A percentile compares a stretch with the other conserved stretches of the same genome.
Evolutionary conservation across 92 coral and sea anemone genomes (phyloP).

Genomic region (Paramuricea clavata): DNA sequence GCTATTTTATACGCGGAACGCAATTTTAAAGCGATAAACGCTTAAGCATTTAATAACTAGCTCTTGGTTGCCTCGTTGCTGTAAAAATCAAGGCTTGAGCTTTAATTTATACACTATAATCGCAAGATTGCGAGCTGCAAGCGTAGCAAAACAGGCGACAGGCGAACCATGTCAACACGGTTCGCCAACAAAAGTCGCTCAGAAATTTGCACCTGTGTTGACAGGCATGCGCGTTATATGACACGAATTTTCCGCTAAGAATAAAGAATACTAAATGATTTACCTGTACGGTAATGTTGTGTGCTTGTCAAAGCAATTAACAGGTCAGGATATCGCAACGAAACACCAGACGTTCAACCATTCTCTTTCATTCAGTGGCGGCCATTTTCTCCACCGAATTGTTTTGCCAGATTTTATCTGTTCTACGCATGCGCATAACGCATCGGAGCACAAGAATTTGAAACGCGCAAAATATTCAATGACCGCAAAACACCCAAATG

Average conservation of each 20-base stretch:
- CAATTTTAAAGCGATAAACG: not conserved
- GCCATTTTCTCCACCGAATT: slow-evolving; percentile 30
- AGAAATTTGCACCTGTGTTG: slow-evolving; percentile 31
- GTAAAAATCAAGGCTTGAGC: not conserved
- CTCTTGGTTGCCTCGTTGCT: not conserved
- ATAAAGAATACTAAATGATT: slow-evolving; percentile 2
- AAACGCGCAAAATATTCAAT: not conserved
- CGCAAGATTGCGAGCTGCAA: not conserved
- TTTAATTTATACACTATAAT: not conserved
- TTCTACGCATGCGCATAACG: slow-evolving; percentile 37
- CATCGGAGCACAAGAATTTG: slow-evolving; percentile 13
- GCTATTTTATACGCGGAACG: not conserved
- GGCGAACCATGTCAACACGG: slow-evolving; percentile 31
- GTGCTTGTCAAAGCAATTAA: slow-evolving; percentile 18
- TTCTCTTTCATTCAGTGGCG: not conserved
- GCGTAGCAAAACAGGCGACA: not conserved
- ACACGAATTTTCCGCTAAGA: slow-evolving; percentile 11
- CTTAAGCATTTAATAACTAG: not conserved
- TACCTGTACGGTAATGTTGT: slow-evolving; percentile 18
- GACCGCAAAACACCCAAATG: not conserved
- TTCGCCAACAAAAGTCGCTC: not conserved
- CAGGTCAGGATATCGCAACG: slow-evolving; percentile 35
- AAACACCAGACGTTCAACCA: slow-evolving; percentile 15
- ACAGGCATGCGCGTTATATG: slow-evolving; percentile 28
- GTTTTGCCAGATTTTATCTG: slow-evolving; percentile 34